Conservation (phyloP, 2,888 invertebrate species). For the Sinohyriopsis cumingii region DNA sequence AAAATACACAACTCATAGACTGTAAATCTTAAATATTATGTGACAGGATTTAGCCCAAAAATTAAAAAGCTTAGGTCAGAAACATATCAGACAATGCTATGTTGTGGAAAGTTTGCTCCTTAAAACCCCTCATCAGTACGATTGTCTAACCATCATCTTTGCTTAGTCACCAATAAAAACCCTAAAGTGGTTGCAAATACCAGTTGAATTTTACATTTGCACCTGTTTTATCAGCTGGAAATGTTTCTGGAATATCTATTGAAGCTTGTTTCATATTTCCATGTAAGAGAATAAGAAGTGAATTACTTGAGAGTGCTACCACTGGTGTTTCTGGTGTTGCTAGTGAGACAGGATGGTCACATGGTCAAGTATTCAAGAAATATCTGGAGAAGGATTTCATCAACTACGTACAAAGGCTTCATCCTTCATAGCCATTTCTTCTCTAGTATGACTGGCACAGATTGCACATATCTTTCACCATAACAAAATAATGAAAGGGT, state of each 20-base stretch:
- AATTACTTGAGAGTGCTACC: constrained; percentile 14
- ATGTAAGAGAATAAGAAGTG: constrained; percentile 8
- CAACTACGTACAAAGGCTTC: constrained; percentile 11
- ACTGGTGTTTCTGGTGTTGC: constrained; percentile 16
- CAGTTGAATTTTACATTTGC: constrained; percentile 3
- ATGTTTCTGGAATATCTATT: constrained; percentile 19
- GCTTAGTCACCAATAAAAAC: background rate
- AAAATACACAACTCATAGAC: too few species aligned
- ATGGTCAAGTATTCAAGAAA: constrained; percentile 17
- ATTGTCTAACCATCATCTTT: background rate
- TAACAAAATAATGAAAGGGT: constrained; percentile 19
- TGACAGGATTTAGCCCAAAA: too few species aligned
- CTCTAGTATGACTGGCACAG: constrained; percentile 28
- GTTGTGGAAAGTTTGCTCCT: too few species aligned
- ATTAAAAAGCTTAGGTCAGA: too few species aligned
- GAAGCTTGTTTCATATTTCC: constrained; percentile 27
- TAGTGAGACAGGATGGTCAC: constrained; percentile 18
- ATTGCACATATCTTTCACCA: constrained; percentile 14
- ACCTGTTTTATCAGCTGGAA: constrained; percentile 23
- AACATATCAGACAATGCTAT: too few species aligned
- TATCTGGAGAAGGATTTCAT: constrained; percentile 24
- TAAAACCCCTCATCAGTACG: too few species aligned
- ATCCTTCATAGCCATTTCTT: constrained; percentile 10
- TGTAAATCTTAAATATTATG: too few species aligned
- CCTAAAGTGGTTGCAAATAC: constrained; percentile 11